Evolutionary conservation across 2,113 vertebrate genomes (phyloP).

Genomic region (Spermophilus dauricus): DNA sequence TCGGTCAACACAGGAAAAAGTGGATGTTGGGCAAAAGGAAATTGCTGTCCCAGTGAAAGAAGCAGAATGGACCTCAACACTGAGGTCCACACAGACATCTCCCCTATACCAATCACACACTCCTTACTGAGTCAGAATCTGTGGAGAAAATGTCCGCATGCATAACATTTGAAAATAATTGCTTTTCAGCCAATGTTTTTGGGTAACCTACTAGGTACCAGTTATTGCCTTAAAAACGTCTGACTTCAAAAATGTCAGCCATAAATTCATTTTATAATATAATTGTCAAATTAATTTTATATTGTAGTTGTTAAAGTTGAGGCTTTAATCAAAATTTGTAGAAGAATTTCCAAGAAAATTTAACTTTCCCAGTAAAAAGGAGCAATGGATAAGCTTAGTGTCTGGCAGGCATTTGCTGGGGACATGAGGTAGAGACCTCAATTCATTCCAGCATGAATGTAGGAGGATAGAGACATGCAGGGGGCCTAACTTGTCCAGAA

Average conservation of each 20-base stretch:
- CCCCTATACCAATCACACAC: not conserved
- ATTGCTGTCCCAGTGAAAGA: not conserved
- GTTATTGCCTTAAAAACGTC: not conserved
- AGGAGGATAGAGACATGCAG: not conserved
- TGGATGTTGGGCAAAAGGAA: not conserved
- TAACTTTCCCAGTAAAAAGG: not conserved
- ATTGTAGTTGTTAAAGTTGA: not conserved
- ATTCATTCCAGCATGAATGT: not conserved
- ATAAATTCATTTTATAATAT: not conserved
- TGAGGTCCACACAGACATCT: not conserved
- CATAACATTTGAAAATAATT: slow-evolving; percentile 10
- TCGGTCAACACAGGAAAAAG: not conserved
- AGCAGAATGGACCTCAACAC: not conserved
- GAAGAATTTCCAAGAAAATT: not conserved
- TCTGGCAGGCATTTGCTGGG: not conserved
- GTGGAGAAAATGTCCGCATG: not conserved
- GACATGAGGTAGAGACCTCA: not conserved
- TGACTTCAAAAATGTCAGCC: slow-evolving; percentile 1
- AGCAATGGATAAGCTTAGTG: not conserved
- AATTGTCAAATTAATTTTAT: slow-evolving; percentile 6
- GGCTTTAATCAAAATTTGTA: not conserved
- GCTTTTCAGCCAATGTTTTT: not conserved
- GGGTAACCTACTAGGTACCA: not conserved
- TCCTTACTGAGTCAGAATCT: not conserved
- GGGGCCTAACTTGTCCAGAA: not conserved